Conservation (phyloP, 2,797 vertebrate species). For the Pseudochirops corinnae region DNA sequence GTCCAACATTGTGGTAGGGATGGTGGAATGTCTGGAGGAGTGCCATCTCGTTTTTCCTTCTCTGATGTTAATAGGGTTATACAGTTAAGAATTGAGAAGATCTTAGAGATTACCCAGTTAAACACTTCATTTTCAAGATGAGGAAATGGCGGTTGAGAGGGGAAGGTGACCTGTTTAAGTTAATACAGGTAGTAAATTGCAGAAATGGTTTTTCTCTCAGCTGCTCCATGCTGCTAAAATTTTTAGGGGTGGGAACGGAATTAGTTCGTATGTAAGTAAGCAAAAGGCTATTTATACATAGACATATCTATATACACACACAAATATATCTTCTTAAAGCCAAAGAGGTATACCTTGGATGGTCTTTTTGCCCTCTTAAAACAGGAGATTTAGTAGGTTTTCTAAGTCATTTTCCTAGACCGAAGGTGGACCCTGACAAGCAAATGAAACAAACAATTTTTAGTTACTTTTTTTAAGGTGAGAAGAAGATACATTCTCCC, state of each 20-base stretch:
- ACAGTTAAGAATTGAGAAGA: not conserved
- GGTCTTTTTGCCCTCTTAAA: not conserved
- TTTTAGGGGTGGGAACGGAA: not conserved
- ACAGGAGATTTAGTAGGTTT: not conserved
- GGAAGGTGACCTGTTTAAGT: not conserved
- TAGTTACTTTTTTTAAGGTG: not conserved
- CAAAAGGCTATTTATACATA: not conserved
- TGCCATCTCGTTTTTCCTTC: not conserved
- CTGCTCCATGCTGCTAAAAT: not conserved
- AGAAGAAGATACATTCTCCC: not conserved
- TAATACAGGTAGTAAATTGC: not conserved
- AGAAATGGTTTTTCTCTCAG: not conserved
- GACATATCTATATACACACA: not conserved
- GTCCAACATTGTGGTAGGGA: slow-evolving; percentile 9
- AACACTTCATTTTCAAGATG: not conserved
- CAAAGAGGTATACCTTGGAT: not conserved
- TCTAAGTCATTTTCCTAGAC: not conserved
- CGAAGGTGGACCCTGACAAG: not conserved
- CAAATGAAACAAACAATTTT: not conserved
- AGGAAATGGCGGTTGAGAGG: not conserved
- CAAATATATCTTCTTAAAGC: not conserved
- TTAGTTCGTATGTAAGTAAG: not conserved
- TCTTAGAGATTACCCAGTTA: not conserved
- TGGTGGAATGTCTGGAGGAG: not conserved
- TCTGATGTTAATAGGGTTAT: slow-evolving; percentile 28